Base-by-base conservation (phyloP, 1,140 invertebrate species). In the Oryzaephilus surinamensis region DNA sequence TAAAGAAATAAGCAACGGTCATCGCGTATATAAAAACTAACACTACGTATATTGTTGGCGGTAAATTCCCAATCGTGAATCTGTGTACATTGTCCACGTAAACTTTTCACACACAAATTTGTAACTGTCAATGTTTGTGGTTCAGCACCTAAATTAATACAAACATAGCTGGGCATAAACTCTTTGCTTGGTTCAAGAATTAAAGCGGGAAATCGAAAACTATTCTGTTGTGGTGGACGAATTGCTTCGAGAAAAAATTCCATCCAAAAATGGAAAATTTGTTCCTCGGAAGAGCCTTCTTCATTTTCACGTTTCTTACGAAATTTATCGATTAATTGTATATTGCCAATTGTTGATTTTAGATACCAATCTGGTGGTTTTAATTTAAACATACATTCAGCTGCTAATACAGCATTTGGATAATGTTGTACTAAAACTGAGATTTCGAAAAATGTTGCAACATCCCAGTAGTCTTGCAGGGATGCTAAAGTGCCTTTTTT, bases 401-500 rank as follows among this genome's bases (percentile, higher is more conserved):
- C 91, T 11, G 95, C 96, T 68, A 97, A 90, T 51, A 94, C 86
- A 4, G 96, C 95, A 66, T 98, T 98, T 3, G 80, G 72, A 66
- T 97, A 99, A 63, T 99, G 91, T 64, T 97, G 89, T 10, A 94
- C 94, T 10, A 99, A 66, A 1, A 99, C 95, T 36, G 89, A 93
- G 38, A 99, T 97, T 66, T 99, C 97, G 66, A 99, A 99, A 67
- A 97, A 99, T 1, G 95, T 99, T 0, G 97, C 97, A 5, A 99
- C 93, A 67, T 97, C 94, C 97, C 97, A 99, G 59, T 99, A 99
- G 57, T 99, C 95, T 52, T 84, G 86, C 2, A 99, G 65, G 12
- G 86, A 89, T 0, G 80, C 79, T 11, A 99, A 63, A 59, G 88
- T 94, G 13, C 96, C 96, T 64, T 99, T 99, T 57, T 94, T 90